These are phyloP conservation scores for Octopus bimaculoides DNA, from an alignment of 1,140 invertebrate species.

Conservation along the genomic window DNA sequence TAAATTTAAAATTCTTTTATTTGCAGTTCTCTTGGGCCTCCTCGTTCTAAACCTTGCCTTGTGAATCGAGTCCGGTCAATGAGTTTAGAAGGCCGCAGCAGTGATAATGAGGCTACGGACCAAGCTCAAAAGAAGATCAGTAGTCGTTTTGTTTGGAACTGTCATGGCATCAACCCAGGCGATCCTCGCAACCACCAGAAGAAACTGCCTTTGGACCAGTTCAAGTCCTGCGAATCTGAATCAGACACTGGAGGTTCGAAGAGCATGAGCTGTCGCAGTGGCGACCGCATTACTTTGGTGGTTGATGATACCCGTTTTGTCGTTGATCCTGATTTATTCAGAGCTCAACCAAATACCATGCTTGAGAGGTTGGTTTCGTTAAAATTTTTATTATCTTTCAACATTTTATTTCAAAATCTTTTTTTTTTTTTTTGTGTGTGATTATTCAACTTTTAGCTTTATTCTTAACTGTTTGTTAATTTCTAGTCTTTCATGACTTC, in stretches of 20 bases:
- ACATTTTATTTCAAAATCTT: too few relatives aligned
- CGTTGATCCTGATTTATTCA: conserved; percentile 86
- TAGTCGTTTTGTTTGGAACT: neutral
- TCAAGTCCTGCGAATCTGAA: conserved; percentile 8
- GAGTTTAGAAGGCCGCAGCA: conserved; percentile 47
- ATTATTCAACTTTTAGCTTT: too few relatives aligned
- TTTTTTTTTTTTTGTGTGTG: too few relatives aligned
- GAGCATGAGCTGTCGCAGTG: conserved; percentile 23
- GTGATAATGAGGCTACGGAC: conserved; percentile 55
- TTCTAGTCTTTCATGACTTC: too few relatives aligned
- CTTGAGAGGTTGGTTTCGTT: conserved; percentile 66
- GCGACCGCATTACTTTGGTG: conserved; percentile 72
- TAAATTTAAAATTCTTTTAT: conserved; percentile 12
- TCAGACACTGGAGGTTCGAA: conserved; percentile 19
- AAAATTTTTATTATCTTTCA: too few relatives aligned
- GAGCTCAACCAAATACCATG: conserved; percentile 90
- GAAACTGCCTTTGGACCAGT: neutral
- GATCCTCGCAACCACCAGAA: conserved; percentile 58
- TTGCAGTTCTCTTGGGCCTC: conserved; percentile 51
- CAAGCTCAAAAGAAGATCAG: conserved; percentile 38
- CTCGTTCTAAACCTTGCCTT: conserved; percentile 75
- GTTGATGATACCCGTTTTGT: conserved; percentile 92
- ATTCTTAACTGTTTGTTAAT: too few relatives aligned
- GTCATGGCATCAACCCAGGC: conserved; percentile 60
- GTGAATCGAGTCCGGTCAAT: conserved; percentile 63